A percentile compares a stretch with the other conserved stretches of the same genome.
These are phyloP conservation scores for Hypanus sabinus DNA, from an alignment of 2,113 vertebrate species.

Conservation along the genomic window DNA sequence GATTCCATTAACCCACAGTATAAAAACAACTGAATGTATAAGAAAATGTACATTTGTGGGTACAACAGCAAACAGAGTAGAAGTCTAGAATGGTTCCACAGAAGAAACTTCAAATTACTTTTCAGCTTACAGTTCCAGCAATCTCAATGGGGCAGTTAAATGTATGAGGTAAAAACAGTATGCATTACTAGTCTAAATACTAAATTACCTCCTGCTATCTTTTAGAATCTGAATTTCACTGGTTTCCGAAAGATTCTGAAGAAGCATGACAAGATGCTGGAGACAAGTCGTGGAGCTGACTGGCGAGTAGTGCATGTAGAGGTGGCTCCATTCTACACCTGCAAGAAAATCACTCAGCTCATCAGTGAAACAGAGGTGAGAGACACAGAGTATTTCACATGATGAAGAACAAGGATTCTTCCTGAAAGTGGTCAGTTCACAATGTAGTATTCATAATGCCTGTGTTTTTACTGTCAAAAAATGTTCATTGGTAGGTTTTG, in stretches of 20 bases:
- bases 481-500: background rate
- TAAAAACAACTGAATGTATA: background rate
- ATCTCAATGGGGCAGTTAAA: background rate
- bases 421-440: background rate
- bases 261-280: constrained; percentile 98
- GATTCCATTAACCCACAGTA: background rate
- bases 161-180: background rate
- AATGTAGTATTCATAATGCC: background rate
- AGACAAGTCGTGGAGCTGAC: constrained; percentile 83
- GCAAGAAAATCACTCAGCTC: constrained; percentile 97
- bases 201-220: background rate
- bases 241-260: constrained; percentile 98
- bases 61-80: background rate
- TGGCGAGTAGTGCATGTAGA: constrained; percentile 95
- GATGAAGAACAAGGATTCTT: background rate
- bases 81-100: background rate
- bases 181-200: background rate
- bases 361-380: constrained; percentile 93
- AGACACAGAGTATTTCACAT: background rate
- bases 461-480: background rate
- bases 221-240: constrained; percentile 95
- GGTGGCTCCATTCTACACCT: constrained; percentile 93
- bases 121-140: background rate
- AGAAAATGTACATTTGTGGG: background rate
- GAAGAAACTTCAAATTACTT: background rate